These are phyloP conservation scores for Microcebus jonahi DNA, from an alignment of 2,113 vertebrate genomes.

Conservation along the genomic window DNA sequence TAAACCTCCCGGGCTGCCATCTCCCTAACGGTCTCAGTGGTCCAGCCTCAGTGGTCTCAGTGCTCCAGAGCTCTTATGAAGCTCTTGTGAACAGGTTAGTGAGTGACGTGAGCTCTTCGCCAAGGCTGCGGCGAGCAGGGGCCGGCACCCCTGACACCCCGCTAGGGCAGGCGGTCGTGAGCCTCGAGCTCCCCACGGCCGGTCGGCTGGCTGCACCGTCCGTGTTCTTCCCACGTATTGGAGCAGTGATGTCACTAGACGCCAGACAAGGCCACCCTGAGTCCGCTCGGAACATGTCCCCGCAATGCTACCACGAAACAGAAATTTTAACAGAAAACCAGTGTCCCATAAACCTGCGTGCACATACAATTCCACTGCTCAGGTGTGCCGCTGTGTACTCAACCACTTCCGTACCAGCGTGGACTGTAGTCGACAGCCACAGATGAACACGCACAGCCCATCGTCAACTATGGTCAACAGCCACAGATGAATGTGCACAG, in stretches of 20 bases:
- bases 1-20: neutral
- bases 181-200: fast-evolving
- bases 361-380: neutral
- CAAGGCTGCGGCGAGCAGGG: neutral
- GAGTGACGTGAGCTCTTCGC: too few species aligned
- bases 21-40: neutral
- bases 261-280: neutral
- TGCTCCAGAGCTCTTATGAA: neutral
- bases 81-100: too few species aligned
- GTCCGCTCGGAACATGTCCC: too few species aligned
- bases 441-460: too few species aligned
- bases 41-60: too few species aligned
- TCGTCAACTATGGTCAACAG: too few species aligned
- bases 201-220: too few species aligned
- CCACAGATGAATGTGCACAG: too few species aligned
- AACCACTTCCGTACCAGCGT: too few species aligned
- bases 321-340: neutral
- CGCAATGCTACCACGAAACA: fast-evolving
- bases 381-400: too few species aligned
- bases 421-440: too few species aligned
- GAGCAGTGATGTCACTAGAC: neutral
- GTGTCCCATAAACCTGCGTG: neutral
- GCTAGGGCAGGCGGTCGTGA: neutral
- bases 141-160: too few species aligned
- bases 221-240: neutral